Evolutionary conservation across 2,888 invertebrate genomes (phyloP).

Genomic region (Limnephilus lunatus): DNA sequence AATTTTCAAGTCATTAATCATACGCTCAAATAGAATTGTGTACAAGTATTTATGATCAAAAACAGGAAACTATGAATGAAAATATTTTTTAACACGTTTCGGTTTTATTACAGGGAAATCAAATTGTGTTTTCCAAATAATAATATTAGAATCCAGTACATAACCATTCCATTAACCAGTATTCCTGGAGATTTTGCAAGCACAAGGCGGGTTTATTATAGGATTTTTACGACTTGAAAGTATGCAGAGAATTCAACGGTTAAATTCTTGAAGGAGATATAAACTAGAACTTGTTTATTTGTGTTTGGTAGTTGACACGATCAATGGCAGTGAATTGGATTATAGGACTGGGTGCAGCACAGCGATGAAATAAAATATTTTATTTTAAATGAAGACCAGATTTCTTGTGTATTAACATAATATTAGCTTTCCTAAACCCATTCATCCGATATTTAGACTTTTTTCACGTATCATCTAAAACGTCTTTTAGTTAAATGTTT

Average conservation of each 20-base stretch:
- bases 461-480: no score
- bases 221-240: constrained; percentile 9
- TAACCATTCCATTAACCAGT: neutral
- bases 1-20: neutral
- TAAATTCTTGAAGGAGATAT: neutral
- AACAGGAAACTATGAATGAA: neutral
- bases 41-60: neutral
- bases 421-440: no score
- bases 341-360: neutral
- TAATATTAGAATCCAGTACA: neutral
- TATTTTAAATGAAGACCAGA: no score
- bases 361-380: neutral
- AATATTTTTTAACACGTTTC: neutral
- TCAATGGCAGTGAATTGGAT: neutral
- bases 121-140: neutral
- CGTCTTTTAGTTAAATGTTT: no score
- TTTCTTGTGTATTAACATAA: no score
- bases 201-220: constrained; percentile 4
- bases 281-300: neutral
- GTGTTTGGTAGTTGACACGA: neutral
- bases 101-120: neutral
- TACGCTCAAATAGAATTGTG: neutral
- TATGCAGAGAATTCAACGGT: constrained; percentile 11
- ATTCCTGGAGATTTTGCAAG: neutral
- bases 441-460: no score